Percentiles rank a stretch among this genome's conserved stretches.
Evolutionary conservation across 2,113 vertebrate genomes (phyloP).

Genomic region (Chiloscyllium plagiosum): DNA sequence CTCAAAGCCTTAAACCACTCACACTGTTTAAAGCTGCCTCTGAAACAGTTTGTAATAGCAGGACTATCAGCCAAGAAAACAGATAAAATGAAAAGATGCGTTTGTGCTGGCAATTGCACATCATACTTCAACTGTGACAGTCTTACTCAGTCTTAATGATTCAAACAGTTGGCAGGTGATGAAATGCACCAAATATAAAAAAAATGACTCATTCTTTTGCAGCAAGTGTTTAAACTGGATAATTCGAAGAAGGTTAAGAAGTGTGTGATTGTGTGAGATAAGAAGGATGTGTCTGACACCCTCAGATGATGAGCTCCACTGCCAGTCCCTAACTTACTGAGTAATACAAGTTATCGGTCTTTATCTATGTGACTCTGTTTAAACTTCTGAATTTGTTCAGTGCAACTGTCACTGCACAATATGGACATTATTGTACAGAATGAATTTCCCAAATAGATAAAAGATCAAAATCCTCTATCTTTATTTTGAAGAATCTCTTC

Average conservation of each 20-base stretch:
- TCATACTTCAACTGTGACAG: neutral
- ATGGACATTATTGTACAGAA: neutral
- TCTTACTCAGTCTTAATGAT: neutral
- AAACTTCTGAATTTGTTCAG: neutral
- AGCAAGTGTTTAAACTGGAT: neutral
- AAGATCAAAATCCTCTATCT: no score
- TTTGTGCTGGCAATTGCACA: neutral
- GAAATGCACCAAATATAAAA: neutral
- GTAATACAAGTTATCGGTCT: neutral
- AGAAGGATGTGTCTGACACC: neutral
- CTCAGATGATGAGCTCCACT: neutral
- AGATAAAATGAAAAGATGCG: neutral
- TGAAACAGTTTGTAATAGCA: neutral
- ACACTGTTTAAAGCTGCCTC: neutral
- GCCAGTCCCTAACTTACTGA: neutral
- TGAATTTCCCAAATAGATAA: neutral
- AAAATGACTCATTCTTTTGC: neutral
- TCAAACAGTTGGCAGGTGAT: neutral
- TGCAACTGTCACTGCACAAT: neutral
- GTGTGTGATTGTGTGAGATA: constrained; percentile 12
- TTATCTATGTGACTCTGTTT: neutral
- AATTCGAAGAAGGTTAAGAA: neutral
- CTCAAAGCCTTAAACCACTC: neutral
- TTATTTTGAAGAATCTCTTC: neutral
- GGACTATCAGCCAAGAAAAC: neutral